Evolutionary conservation across 2,113 vertebrate genomes (phyloP), one percentile per base, ranked within the genome.

Genomic region (Cercocebus atys): DNA sequence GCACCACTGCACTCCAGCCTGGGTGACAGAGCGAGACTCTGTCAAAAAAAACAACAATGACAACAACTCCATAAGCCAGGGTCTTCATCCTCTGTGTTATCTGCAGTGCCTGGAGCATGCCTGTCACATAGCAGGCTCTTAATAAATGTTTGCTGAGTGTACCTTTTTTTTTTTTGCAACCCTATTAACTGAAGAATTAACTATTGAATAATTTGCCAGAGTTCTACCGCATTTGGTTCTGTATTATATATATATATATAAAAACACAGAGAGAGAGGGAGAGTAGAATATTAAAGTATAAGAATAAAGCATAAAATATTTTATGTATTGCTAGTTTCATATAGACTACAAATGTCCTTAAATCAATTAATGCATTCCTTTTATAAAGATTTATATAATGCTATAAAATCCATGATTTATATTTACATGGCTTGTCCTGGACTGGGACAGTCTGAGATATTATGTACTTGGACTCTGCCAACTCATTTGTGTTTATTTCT

Each of bases 401-500:
- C 22, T 45, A 9, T 66, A 59, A 55, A 81, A 86, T 50, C n/a
- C 14, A 38, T 40, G 40, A 6, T 40, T 85, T 57, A 43, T 72
- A 66, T 76, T 79, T 27, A 68, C 40, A 52, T 85, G 64, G 9
- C 43, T 61, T 86, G 18, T 72, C 61, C 52, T 78, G 27, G 25
- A n/a, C 38, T 35, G 25, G 43, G 32, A 92, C 59, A 32, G 64
- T 47, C 64, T 76, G 50, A 83, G 17, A 32, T 47, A 50, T 3
- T 78, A 72, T 81, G 61, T n/a, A 14, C 38, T 4, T 70, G 50
- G 78, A 45, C n/a, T 27, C 86, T 96, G 90, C 47, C 0, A 22
- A 45, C 76, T 97, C 91, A 87, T 52, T 57, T n/a, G 12, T 27
- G 9, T 86, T 76, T 70, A 38, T 89, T 95, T 97, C 91, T 96